These are phyloP conservation scores for Anadara kagoshimensis DNA, from an alignment of 1,140 invertebrate genomes.

Conservation along the genomic window DNA sequence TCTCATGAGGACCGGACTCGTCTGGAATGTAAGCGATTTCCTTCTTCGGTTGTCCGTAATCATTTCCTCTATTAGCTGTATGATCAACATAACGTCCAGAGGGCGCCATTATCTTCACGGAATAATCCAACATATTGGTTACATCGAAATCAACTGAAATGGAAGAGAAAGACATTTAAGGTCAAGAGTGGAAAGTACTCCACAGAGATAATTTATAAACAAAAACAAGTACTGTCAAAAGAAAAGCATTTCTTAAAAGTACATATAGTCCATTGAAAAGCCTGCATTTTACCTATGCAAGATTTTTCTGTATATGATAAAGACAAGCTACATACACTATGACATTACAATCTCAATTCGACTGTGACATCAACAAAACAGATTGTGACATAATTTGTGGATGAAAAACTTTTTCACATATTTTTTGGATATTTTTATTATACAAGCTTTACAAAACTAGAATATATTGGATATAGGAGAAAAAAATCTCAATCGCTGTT, in stretches of 20 bases:
- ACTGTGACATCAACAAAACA: too few relatives aligned
- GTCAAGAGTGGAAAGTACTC: background rate
- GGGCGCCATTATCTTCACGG: constrained; percentile 91
- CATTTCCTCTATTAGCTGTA: constrained; percentile 70
- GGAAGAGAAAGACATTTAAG: constrained; percentile 5
- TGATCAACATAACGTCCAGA: constrained; percentile 90
- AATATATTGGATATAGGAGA: too few relatives aligned
- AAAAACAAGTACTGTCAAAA: background rate
- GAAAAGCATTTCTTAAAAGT: background rate
- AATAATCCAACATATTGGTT: constrained; percentile 91
- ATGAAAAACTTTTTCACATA: too few relatives aligned
- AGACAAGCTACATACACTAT: too few relatives aligned
- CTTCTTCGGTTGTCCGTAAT: constrained; percentile 68
- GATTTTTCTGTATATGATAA: too few relatives aligned
- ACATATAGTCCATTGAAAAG: background rate
- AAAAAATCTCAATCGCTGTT: too few relatives aligned
- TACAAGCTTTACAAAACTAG: too few relatives aligned
- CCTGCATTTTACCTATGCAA: too few relatives aligned
- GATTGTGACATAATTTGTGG: too few relatives aligned
- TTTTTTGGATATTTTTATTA: too few relatives aligned
- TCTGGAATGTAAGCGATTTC: constrained; percentile 81
- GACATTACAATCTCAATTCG: too few relatives aligned
- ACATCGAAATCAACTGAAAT: constrained; percentile 87
- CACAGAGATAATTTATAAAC: background rate
- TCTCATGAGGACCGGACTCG: constrained; percentile 83